Conservation (phyloP, 2,888 invertebrate species). For the Tinea semifulvella region DNA sequence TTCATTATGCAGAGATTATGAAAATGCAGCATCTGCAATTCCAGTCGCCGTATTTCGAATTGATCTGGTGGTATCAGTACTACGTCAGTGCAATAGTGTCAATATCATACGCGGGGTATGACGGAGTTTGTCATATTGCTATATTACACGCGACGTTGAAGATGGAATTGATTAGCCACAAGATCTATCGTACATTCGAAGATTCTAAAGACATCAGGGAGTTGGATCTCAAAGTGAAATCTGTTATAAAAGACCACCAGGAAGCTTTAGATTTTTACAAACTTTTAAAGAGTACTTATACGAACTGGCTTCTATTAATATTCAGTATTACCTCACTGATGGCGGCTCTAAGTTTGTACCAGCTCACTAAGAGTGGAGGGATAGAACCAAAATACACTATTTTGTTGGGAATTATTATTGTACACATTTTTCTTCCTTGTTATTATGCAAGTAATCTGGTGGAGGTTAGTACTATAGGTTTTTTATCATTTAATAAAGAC, state of each 20-base stretch:
- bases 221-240: background rate
- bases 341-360: background rate
- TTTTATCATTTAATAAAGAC: no score
- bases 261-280: background rate
- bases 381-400: background rate
- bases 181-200: background rate
- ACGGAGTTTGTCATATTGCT: background rate
- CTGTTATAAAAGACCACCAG: conserved; percentile 1
- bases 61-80: background rate
- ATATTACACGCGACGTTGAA: background rate
- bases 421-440: background rate
- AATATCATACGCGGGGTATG: background rate
- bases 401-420: background rate
- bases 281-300: background rate
- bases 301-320: background rate
- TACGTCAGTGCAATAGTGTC: background rate
- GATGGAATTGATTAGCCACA: background rate
- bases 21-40: background rate
- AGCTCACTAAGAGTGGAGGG: background rate
- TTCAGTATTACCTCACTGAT: background rate
- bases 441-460: background rate
- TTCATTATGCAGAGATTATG: background rate
- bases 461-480: background rate
- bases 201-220: background rate
- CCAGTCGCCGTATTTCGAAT: background rate